Base-by-base conservation (phyloP, 2,888 invertebrate species). In the Netelia inedita region DNA sequence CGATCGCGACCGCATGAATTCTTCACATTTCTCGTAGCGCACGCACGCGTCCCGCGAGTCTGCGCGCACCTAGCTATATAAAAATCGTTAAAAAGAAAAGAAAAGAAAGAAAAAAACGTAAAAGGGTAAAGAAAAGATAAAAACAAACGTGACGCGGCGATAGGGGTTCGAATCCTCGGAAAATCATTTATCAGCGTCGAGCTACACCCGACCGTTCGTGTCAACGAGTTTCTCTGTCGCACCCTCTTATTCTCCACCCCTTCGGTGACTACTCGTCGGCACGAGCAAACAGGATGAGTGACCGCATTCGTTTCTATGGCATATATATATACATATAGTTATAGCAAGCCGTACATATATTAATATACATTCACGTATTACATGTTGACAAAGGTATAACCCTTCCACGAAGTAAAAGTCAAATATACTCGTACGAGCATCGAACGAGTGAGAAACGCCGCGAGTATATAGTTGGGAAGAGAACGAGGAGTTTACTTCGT, bases 171-270 rank as follows among this genome's bases (percentile, higher is more conserved):
- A 73, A 83, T 69, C 28, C 61, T 50, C 41, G 23, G 43, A 53
- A 79, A 74, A 79, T 83, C 68, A 69, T 83, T 83, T 69, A 74
- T 79, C 83, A 79, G 68, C 21, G 69, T 63, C 55, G 63, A 69
- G 74, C 46, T 61, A 79, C 41, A 57, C 53, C 71, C 69, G 74
- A 59, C 50, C 21, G 55, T 82, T 8, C 82, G 66, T 78, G 72
- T 72, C 46, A 82, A 72, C 76, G 75, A 65, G 23, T 73, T 53
- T 68, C 66, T 43, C 28, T 10, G 35, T 35, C 35, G 35, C 35
- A 35, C 35, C 6, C 43, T 11, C 14, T 59, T 6, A 28, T 11
- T 73, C 16, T 61, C 16, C 23, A 46, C 14, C 8, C n/a, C 21
- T 16, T 55, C 23, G 5, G 6, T 23, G 19, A 10, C 8, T 53